Conservation (phyloP, 2,113 vertebrate species). For the Raphicerus campestris region DNA sequence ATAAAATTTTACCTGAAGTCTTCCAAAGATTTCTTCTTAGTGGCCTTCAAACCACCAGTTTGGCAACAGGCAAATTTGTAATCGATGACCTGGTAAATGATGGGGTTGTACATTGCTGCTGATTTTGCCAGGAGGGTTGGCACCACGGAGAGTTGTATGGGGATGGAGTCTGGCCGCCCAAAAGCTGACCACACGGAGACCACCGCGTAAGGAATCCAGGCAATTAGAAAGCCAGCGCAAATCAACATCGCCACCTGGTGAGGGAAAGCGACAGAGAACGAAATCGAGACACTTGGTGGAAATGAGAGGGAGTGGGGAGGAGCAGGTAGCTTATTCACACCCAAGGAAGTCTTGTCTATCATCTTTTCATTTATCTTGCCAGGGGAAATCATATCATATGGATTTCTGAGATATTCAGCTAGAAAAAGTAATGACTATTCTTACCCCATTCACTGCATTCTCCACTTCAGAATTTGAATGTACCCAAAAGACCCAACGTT, state of each 20-base stretch:
- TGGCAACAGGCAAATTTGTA: constrained; percentile 84
- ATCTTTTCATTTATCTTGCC: background rate
- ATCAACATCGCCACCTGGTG: constrained; percentile 95
- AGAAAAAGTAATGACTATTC: background rate
- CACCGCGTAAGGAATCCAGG: constrained; percentile 95
- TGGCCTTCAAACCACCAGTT: constrained; percentile 71
- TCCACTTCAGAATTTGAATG: background rate
- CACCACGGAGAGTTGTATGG: constrained; percentile 90
- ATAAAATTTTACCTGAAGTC: constrained; percentile 84
- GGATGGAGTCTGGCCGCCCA: constrained; percentile 87
- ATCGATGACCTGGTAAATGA: constrained; percentile 94
- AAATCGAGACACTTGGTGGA: background rate
- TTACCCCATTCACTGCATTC: background rate
- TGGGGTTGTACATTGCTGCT: constrained; percentile 96
- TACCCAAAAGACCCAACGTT: background rate
- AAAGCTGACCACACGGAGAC: constrained; percentile 95
- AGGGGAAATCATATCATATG: background rate
- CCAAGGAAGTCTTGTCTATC: background rate
- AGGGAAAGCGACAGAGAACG: background rate
- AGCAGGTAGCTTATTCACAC: background rate
- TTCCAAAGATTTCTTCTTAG: constrained; percentile 80
- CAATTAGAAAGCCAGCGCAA: constrained; percentile 94
- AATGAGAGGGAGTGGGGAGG: background rate
- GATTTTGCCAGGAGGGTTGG: constrained; percentile 95
- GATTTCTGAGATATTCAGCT: background rate